Base-by-base conservation (phyloP, 2,113 vertebrate genomes). In the Scomber scombrus region DNA sequence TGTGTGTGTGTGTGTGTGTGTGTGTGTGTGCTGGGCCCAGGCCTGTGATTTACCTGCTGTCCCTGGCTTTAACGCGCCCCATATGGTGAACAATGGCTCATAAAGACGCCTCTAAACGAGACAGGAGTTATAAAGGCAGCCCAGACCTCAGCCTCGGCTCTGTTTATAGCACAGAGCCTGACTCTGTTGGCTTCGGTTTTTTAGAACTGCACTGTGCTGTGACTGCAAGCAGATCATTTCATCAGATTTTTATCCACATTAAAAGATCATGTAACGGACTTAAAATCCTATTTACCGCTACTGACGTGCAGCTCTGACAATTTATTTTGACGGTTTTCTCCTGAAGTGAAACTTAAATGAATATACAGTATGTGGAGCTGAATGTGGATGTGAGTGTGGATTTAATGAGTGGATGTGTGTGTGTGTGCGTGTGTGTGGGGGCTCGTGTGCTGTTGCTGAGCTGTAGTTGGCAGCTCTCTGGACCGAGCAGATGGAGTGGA, bases 61-160 rank as follows among this genome's bases (percentile, higher is more conserved):
- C 92, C 93, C 91, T 93, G 93, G 80, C 85, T 95, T 96, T 97
- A 97, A 97, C 94, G 93, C 91, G 92, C 96, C 96, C 96, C 97
- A 97, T 96, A 96, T 97, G 97, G 94, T 93, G 93, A 94, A 93
- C 95, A 96, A 95, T 95, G 94, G 94, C 93, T 93, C 92, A 88
- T 95, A 95, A 96, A 95, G 92, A 95, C 86, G 92, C 93, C 93
- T 93, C 93, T 93, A 95, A 95, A 92, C 86, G 95, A 94, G 89
- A 91, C 93, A 93, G 93, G 93, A 95, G 87, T 95, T 94, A 93
- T 90, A 94, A 93, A 94, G 84, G 90, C 90, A 61, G 62, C 78
- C 88, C 93, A 95, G 89, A 93, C 88, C 91, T 61, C 91, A 55
- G 76, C 43, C 73, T 40, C 64, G 0, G 31, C 61, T 85, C 57